A percentile compares a stretch with the other conserved stretches of the same genome.
phyloP scores from a whole-genome alignment of 2,797 vertebrate species.

The Sternotherus odoratus region DNA sequence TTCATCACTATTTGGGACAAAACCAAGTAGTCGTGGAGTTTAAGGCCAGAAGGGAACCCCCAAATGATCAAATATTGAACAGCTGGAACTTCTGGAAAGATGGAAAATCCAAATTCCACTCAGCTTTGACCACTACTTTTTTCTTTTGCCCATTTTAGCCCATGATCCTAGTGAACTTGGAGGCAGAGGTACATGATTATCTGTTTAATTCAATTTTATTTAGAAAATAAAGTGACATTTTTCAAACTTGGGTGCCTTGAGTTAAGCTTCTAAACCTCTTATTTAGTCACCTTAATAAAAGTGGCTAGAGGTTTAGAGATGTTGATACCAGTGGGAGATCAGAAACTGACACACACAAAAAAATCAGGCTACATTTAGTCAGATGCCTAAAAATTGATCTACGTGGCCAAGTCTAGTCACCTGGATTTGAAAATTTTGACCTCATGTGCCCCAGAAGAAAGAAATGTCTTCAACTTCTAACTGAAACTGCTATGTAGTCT shows the following conservation, averaged over 20 bases:
- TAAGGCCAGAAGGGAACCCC: neutral
- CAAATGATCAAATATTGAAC: neutral
- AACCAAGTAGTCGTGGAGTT: neutral
- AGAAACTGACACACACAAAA: neutral
- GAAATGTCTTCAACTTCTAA: neutral
- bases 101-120: slow-evolving; percentile 17
- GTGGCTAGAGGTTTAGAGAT: neutral
- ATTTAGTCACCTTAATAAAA: neutral
- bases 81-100: neutral
- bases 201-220: neutral
- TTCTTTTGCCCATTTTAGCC: neutral
- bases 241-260: neutral
- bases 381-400: neutral
- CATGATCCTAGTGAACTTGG: slow-evolving; percentile 1
- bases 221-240: neutral
- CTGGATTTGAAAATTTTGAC: neutral
- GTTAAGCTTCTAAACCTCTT: neutral
- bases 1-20: slow-evolving; percentile 5
- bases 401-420: neutral
- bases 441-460: neutral
- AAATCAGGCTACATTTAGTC: neutral
- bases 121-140: slow-evolving; percentile 36
- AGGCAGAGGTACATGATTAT: neutral
- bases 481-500: neutral
- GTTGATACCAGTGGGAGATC: neutral